A percentile compares a stretch with the other conserved stretches of the same genome.
Evolutionary conservation across 2,113 vertebrate genomes (phyloP).

Genomic region (Leiothrix lutea): DNA sequence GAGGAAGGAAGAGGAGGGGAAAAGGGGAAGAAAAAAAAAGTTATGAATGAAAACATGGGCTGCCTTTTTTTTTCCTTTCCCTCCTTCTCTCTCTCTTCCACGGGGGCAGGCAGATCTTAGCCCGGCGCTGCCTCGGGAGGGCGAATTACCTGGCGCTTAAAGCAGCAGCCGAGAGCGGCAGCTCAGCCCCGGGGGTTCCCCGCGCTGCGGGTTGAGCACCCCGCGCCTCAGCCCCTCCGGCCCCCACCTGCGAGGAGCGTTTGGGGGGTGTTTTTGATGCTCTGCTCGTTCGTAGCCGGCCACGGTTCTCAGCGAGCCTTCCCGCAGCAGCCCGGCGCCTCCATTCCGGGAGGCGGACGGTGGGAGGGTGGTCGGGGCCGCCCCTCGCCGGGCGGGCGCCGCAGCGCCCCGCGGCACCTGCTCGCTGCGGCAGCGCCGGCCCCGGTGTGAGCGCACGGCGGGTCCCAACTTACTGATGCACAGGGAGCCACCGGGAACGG

Average conservation of each 20-base stretch:
- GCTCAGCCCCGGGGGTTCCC: too few species aligned
- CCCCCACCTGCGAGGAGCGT: not conserved
- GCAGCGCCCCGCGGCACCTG: constrained; percentile 37
- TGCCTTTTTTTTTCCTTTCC: too few species aligned
- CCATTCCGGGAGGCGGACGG: not conserved
- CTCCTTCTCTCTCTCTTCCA: too few species aligned
- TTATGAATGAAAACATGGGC: too few species aligned
- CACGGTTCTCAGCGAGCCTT: not conserved
- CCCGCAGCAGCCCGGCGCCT: not conserved
- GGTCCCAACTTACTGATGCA: constrained; percentile 70
- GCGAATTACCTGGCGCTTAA: too few species aligned
- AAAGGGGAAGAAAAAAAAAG: too few species aligned
- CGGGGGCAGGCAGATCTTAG: too few species aligned
- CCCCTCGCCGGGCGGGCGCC: not conserved
- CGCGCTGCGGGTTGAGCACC: too few species aligned
- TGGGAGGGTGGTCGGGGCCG: not conserved
- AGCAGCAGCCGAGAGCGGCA: too few species aligned
- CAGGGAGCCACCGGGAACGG: constrained; percentile 64
- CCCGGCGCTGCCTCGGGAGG: too few species aligned
- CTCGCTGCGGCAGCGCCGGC: not conserved
- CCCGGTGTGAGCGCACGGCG: not conserved
- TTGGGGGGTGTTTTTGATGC: not conserved
- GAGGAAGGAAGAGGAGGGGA: too few species aligned
- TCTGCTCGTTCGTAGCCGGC: not conserved
- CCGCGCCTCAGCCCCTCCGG: not conserved